These are phyloP conservation scores for Trichechus manatus DNA, from an alignment of 2,113 vertebrate genomes.

Conservation along the genomic window DNA sequence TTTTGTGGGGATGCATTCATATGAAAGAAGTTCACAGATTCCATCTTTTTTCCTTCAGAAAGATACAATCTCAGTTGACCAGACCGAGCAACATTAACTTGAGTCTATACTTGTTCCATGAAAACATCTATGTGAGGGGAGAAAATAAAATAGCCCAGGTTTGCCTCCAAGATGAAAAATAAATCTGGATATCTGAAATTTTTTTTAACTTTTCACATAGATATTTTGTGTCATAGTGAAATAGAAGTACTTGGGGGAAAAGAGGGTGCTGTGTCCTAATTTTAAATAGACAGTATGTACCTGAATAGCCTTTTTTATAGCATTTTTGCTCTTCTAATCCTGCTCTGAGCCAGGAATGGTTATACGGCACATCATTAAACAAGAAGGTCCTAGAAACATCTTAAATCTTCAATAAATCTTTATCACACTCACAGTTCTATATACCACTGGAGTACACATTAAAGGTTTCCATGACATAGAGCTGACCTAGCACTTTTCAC, in stretches of 20 bases:
- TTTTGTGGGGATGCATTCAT: neutral
- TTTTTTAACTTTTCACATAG: constrained; percentile 33
- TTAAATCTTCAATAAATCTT: constrained; percentile 79
- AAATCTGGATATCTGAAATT: neutral
- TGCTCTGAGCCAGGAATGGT: constrained; percentile 41
- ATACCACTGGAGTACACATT: constrained; percentile 56
- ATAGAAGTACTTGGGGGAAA: neutral
- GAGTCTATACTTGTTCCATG: neutral
- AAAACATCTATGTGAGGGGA: neutral
- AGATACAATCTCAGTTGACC: neutral
- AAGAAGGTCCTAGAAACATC: constrained; percentile 63
- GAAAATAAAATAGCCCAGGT: constrained; percentile 8
- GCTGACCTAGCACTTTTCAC: constrained; percentile 56
- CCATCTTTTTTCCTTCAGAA: neutral
- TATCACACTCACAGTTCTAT: constrained; percentile 39
- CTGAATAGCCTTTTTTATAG: neutral
- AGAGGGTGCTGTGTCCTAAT: neutral
- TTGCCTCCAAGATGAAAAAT: neutral
- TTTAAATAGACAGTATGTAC: constrained; percentile 17
- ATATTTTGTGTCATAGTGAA: neutral
- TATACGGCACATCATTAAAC: constrained; percentile 74
- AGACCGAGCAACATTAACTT: neutral
- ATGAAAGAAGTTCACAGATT: neutral
- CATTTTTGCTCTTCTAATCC: constrained; percentile 17
- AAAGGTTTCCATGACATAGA: constrained; percentile 64